Conservation (phyloP, 92 coral and sea anemone genomes). For the Isaurus tuberculatus region DNA sequence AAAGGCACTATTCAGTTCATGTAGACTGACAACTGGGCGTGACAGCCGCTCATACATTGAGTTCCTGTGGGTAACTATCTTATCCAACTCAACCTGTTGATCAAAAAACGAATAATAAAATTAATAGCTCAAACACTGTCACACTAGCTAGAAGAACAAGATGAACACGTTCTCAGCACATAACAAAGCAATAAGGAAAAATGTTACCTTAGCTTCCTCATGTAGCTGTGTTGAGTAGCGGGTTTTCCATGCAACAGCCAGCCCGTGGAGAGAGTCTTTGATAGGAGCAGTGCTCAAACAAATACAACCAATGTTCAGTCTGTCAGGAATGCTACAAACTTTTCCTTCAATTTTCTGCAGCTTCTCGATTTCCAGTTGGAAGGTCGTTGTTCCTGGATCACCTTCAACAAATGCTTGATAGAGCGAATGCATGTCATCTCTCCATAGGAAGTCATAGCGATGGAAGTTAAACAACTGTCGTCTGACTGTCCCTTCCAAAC, state of each 20-base stretch:
- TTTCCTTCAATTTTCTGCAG: slow-evolving; percentile 87
- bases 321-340: slow-evolving; percentile 79
- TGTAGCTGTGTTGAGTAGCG: slow-evolving; percentile 95
- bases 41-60: slow-evolving; percentile 88
- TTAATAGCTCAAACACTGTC: no score
- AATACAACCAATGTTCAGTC: slow-evolving; percentile 83
- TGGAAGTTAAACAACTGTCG: slow-evolving; percentile 93
- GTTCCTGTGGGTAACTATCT: slow-evolving; percentile 92
- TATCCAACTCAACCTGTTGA: slow-evolving; percentile 88
- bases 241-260: slow-evolving; percentile 97
- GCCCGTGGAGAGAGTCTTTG: slow-evolving; percentile 97
- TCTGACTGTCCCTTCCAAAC: slow-evolving; percentile 88
- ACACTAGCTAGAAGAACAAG: no score
- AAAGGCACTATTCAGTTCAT: slow-evolving; percentile 90
- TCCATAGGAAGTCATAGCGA: slow-evolving; percentile 97
- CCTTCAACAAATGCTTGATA: slow-evolving; percentile 93
- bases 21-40: slow-evolving; percentile 82
- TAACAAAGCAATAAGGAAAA: no score
- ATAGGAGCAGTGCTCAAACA: slow-evolving; percentile 93
- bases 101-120: no score
- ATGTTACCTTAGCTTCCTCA: slow-evolving; percentile 91
- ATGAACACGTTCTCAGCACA: no score
- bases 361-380: slow-evolving; percentile 86
- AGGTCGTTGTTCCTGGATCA: slow-evolving; percentile 88
- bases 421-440: slow-evolving; percentile 96